These are phyloP conservation scores for Pandemis corylana DNA, from an alignment of 2,888 invertebrate genomes.

Conservation along the genomic window DNA sequence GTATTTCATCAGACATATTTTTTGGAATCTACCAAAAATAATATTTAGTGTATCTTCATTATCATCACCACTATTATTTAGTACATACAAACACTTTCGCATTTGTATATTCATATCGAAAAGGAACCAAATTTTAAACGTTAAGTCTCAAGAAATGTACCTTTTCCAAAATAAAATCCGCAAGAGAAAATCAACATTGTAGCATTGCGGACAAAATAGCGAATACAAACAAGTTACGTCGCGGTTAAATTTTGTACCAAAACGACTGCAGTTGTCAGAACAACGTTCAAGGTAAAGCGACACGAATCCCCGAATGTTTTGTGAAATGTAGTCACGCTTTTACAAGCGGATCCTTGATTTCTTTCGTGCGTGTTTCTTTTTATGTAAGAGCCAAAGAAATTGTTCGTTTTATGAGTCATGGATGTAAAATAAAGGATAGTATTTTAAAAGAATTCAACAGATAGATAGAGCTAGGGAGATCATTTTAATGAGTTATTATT, in stretches of 20 bases:
- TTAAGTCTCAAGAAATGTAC: background rate
- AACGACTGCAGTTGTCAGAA: constrained; percentile 15
- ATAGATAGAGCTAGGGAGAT: background rate
- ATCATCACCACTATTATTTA: too few species aligned
- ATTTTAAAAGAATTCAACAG: background rate
- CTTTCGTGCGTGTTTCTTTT: constrained; percentile 58
- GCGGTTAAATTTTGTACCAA: background rate
- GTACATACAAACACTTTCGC: too few species aligned
- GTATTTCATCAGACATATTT: too few species aligned
- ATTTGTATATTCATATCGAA: too few species aligned
- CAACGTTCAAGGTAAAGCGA: background rate
- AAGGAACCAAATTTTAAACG: background rate
- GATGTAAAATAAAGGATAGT: background rate
- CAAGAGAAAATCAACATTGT: background rate
- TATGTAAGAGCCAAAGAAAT: constrained; percentile 26
- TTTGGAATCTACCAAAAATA: too few species aligned
- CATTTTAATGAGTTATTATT: too few species aligned
- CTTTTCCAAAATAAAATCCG: background rate
- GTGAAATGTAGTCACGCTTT: constrained; percentile 67
- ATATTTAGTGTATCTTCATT: too few species aligned
- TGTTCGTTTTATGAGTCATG: background rate
- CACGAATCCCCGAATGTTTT: constrained; percentile 47
- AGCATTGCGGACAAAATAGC: background rate
- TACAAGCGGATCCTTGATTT: constrained; percentile 72
- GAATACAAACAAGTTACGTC: background rate